Evolutionary conservation across 2,888 invertebrate genomes (phyloP).

Genomic region (Girardia tigrina): DNA sequence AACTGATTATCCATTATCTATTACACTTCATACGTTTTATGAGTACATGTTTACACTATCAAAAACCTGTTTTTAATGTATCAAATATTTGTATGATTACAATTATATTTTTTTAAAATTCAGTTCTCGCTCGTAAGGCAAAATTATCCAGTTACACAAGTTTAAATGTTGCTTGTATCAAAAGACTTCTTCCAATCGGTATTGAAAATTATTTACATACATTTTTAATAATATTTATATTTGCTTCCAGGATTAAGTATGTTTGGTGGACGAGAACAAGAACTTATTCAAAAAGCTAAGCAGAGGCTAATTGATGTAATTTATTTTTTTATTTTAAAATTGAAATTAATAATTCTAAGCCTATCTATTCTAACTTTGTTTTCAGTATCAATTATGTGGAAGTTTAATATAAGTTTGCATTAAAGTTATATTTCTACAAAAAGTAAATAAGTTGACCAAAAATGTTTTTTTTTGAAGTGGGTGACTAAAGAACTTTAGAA

Average conservation of each 20-base stretch:
- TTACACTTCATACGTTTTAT: no score
- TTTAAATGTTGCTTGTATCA: constrained; percentile 91
- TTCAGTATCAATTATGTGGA: no score
- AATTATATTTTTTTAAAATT: not conserved
- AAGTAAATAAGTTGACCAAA: no score
- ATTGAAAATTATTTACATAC: not conserved
- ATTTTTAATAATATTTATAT: constrained; percentile 42
- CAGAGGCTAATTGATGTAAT: constrained; percentile 66
- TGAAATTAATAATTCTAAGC: not conserved
- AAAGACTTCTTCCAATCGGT: constrained; percentile 79
- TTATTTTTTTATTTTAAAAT: not conserved
- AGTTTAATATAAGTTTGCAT: no score
- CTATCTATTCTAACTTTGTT: no score
- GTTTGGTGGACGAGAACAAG: constrained; percentile 94
- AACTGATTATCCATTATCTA: no score
- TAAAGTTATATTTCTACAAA: no score
- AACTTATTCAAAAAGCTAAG: constrained; percentile 94
- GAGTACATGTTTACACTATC: no score
- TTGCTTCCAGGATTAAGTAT: constrained; percentile 62
- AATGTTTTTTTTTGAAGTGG: no score
- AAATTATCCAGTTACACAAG: constrained; percentile 67
- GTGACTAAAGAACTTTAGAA: no score
- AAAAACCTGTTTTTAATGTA: no score
- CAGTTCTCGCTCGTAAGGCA: constrained; percentile 38
- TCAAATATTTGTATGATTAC: no score